Evolutionary conservation across 2,113 vertebrate species (phyloP).

Genomic region (Dasyornis broadbenti): DNA sequence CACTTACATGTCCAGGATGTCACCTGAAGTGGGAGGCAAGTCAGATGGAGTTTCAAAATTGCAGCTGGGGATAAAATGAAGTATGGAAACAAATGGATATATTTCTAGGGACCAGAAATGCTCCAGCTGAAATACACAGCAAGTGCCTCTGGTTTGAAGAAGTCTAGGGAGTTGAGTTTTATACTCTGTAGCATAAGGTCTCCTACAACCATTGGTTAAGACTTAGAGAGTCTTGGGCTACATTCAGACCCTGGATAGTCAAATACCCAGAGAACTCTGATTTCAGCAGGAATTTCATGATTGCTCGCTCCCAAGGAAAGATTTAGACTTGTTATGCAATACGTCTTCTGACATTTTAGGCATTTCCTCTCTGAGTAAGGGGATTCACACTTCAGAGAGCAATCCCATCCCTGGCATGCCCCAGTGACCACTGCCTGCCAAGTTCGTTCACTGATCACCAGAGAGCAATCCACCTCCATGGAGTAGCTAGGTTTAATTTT

Average conservation of each 20-base stretch:
- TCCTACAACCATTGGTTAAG: not conserved
- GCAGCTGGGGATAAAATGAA: not conserved
- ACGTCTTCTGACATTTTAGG: not conserved
- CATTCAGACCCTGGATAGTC: not conserved
- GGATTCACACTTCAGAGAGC: not conserved
- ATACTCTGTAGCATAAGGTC: not conserved
- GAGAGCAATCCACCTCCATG: not conserved
- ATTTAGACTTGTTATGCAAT: not conserved
- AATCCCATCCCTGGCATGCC: accelerated
- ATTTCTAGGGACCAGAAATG: not conserved
- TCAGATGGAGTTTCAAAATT: not conserved
- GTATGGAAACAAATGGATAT: not conserved
- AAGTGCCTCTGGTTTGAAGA: not conserved
- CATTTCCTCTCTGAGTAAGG: not conserved
- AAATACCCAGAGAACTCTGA: not conserved
- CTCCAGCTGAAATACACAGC: not conserved
- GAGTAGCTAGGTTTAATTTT: not conserved
- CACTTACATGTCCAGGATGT: not conserved
- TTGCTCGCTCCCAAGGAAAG: not conserved
- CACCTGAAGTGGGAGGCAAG: not conserved
- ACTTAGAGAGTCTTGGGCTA: not conserved
- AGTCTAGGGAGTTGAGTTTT: not conserved
- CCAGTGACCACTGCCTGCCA: not conserved
- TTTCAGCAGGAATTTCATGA: not conserved
- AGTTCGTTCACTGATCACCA: not conserved